Percentiles rank a stretch among this genome's conserved stretches.
phyloP scores from a whole-genome alignment of 1,140 invertebrate species.

The Episyrphus balteatus region DNA sequence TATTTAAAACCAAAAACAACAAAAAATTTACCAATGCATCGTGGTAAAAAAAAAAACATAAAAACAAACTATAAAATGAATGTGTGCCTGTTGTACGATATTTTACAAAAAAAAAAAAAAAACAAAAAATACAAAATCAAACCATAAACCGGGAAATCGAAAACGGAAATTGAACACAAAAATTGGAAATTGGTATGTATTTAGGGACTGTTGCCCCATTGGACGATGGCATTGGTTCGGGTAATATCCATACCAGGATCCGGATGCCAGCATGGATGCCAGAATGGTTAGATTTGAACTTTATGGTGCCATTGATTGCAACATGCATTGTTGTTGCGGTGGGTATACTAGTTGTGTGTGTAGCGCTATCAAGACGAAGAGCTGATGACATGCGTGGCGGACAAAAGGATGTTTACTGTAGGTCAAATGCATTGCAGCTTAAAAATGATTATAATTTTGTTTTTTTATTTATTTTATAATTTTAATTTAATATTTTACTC shows the following conservation, averaged over 20 bases:
- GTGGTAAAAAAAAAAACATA: too few species aligned
- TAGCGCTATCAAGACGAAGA: slow-evolving; percentile 65
- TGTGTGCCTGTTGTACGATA: not conserved
- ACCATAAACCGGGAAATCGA: not conserved
- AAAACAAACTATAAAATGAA: not conserved
- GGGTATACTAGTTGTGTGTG: slow-evolving; percentile 78
- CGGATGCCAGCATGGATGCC: slow-evolving; percentile 66
- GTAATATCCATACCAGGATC: slow-evolving; percentile 40
- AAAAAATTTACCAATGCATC: not conserved
- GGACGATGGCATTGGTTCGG: slow-evolving; percentile 46
- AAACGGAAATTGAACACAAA: not conserved
- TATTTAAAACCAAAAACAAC: not conserved
- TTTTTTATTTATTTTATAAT: slow-evolving; percentile 10
- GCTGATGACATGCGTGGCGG: slow-evolving; percentile 71
- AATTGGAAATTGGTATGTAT: slow-evolving; percentile 1
- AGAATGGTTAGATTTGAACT: slow-evolving; percentile 74
- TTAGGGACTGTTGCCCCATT: slow-evolving; percentile 66
- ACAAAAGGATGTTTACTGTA: slow-evolving; percentile 54
- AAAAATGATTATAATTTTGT: slow-evolving; percentile 29
- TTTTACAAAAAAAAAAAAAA: slow-evolving; percentile 1
- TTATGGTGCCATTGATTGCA: slow-evolving; percentile 71
- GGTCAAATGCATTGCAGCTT: slow-evolving; percentile 36
- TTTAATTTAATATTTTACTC: too few species aligned
- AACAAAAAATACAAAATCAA: not conserved
- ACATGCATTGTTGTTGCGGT: slow-evolving; percentile 79